Percentiles rank a stretch among this genome's conserved stretches.
Conservation (phyloP, 2,888 invertebrate genomes). For the Scaptomyza flava region DNA sequence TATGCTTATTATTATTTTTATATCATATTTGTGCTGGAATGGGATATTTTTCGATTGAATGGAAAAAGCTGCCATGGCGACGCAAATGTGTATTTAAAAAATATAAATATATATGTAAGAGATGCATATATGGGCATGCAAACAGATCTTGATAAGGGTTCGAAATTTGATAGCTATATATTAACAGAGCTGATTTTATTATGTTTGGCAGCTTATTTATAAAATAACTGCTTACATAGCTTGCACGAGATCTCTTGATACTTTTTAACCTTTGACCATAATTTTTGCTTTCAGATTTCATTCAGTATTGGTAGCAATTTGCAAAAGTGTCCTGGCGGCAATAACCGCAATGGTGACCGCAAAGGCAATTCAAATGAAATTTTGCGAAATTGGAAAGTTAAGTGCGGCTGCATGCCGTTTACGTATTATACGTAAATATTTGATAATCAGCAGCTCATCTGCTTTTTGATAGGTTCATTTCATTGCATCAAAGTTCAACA, state of each 20-base stretch:
- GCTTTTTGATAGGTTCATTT: slow-evolving; percentile 5
- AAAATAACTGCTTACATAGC: neutral
- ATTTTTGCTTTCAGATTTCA: neutral
- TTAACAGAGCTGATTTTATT: slow-evolving; percentile 5
- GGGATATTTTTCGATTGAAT: slow-evolving; percentile 7
- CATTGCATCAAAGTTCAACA: slow-evolving; percentile 16
- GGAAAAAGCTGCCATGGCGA: neutral
- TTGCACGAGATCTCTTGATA: slow-evolving; percentile 8
- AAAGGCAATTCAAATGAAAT: slow-evolving; percentile 23
- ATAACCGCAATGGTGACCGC: slow-evolving; percentile 6
- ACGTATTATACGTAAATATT: slow-evolving; percentile 20
- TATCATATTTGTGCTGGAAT: slow-evolving; percentile 3
- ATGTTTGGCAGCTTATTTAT: neutral
- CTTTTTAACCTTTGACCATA: slow-evolving; percentile 25
- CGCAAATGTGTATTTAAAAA: neutral
- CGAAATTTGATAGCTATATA: neutral
- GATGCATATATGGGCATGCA: neutral
- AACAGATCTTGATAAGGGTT: neutral
- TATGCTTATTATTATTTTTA: slow-evolving; percentile 7
- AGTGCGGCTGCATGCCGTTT: slow-evolving; percentile 48
- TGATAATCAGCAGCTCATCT: neutral
- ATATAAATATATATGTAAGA: neutral
- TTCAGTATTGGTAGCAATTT: slow-evolving; percentile 22
- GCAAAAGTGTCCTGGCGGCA: slow-evolving; percentile 15
- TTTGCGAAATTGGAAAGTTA: slow-evolving; percentile 55